Percentiles rank a stretch among this genome's conserved stretches.
Evolutionary conservation across 2,888 invertebrate species (phyloP).

Genomic region (Trissolcus brochymenae): DNA sequence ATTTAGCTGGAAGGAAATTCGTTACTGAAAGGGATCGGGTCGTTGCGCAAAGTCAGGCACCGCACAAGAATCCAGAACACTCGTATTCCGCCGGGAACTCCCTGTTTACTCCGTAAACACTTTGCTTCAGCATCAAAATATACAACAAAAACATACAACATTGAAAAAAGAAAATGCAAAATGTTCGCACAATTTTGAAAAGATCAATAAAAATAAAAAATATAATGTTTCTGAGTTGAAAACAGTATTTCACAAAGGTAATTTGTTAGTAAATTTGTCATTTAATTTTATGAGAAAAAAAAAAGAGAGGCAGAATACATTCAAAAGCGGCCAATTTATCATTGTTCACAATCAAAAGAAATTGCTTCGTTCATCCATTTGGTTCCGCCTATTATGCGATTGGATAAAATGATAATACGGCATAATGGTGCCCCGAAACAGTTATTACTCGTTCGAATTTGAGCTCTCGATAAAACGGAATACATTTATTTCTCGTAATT

Average conservation of each 20-base stretch:
- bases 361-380: constrained; percentile 12
- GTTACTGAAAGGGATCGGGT: constrained; percentile 53
- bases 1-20: constrained; percentile 56
- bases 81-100: constrained; percentile 51
- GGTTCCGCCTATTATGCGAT: constrained; percentile 16
- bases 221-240: neutral
- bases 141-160: neutral
- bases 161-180: neutral
- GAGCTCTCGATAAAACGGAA: neutral
- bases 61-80: constrained; percentile 55
- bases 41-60: constrained; percentile 52
- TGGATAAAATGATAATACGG: constrained; percentile 11
- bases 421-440: constrained; percentile 10
- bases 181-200: too few relatives aligned
- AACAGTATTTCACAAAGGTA: neutral
- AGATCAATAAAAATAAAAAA: too few relatives aligned
- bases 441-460: constrained; percentile 2
- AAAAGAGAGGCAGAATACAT: neutral
- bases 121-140: neutral
- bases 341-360: constrained; percentile 15
- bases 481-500: constrained; percentile 18
- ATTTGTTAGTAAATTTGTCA: neutral
- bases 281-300: neutral
- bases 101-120: constrained; percentile 8
- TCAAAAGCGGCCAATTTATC: constrained; percentile 8